Percentiles rank a stretch among this genome's conserved stretches.
Conservation (phyloP, 1,140 invertebrate species). For the Ectropis grisescens region DNA sequence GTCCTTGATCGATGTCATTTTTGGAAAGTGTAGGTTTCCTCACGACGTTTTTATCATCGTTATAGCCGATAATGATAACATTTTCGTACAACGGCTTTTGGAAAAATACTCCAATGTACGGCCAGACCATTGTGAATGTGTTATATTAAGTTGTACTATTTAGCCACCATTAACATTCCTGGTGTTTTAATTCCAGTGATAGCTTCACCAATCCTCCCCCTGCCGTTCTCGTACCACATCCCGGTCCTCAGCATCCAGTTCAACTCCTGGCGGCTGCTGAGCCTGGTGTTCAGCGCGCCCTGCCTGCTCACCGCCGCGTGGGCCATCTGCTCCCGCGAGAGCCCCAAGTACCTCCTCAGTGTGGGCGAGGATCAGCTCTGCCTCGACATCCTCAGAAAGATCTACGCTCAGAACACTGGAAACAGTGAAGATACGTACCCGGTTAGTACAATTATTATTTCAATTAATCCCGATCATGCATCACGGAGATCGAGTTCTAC, state of each 20-base stretch:
- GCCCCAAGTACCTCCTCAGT: constrained; percentile 76
- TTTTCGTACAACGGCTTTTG: too few species aligned
- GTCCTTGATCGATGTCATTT: too few species aligned
- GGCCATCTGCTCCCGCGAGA: constrained; percentile 74
- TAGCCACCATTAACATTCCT: too few species aligned
- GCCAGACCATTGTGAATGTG: too few species aligned
- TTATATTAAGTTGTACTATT: too few species aligned
- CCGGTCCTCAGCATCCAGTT: constrained; percentile 53
- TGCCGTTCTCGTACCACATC: constrained; percentile 58
- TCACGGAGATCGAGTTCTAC: too few species aligned
- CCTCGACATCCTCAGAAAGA: constrained; percentile 64
- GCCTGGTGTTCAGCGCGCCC: constrained; percentile 74
- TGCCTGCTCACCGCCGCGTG: constrained; percentile 69
- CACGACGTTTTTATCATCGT: too few species aligned
- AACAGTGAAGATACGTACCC: constrained; percentile 33
- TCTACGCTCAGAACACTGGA: constrained; percentile 69
- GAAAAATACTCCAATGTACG: too few species aligned
- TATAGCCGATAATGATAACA: too few species aligned
- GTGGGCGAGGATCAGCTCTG: constrained; percentile 69
- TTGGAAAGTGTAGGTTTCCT: too few species aligned
- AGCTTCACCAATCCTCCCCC: constrained; percentile 32
- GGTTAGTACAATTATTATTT: too few species aligned
- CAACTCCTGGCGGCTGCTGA: constrained; percentile 78
- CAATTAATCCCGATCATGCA: too few species aligned
- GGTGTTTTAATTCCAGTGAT: constrained; percentile 31